These are phyloP conservation scores for Bombus sibiricus DNA, from an alignment of 1,140 invertebrate genomes.

Conservation along the genomic window DNA sequence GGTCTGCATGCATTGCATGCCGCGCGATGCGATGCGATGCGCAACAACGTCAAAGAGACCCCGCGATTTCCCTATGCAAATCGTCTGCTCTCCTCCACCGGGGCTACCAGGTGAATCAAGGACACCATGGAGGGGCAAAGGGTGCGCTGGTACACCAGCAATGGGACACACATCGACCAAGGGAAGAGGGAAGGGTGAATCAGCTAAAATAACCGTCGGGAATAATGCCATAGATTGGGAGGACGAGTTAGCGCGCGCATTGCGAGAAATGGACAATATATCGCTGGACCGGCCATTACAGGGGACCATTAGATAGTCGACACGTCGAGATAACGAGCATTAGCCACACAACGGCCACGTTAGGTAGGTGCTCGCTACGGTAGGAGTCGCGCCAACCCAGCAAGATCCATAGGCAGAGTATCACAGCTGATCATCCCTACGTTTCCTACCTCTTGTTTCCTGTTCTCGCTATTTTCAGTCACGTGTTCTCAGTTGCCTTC, in stretches of 20 bases:
- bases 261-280: slow-evolving; percentile 81
- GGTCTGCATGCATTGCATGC: slow-evolving; percentile 47
- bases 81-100: slow-evolving; percentile 29
- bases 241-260: slow-evolving; percentile 72
- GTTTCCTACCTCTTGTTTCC: not conserved
- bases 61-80: slow-evolving; percentile 67
- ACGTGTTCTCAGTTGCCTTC: not conserved
- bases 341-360: slow-evolving; percentile 79
- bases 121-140: slow-evolving; percentile 29
- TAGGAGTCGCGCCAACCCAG: slow-evolving; percentile 57
- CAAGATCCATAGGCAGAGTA: slow-evolving; percentile 51
- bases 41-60: slow-evolving; percentile 58
- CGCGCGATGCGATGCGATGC: slow-evolving; percentile 49
- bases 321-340: slow-evolving; percentile 83
- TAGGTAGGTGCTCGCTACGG: slow-evolving; percentile 68
- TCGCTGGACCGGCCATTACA: slow-evolving; percentile 80
- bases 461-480: not conserved
- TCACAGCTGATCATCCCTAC: slow-evolving; percentile 32
- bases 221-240: slow-evolving; percentile 77
- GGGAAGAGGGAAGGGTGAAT: slow-evolving; percentile 12
- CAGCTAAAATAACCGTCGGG: slow-evolving; percentile 77
- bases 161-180: not conserved
- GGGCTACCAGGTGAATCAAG: slow-evolving; percentile 51
- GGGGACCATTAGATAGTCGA: slow-evolving; percentile 82
- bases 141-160: slow-evolving; percentile 5